Evolutionary conservation across 2,113 vertebrate genomes (phyloP).

Genomic region (Tyto alba): DNA sequence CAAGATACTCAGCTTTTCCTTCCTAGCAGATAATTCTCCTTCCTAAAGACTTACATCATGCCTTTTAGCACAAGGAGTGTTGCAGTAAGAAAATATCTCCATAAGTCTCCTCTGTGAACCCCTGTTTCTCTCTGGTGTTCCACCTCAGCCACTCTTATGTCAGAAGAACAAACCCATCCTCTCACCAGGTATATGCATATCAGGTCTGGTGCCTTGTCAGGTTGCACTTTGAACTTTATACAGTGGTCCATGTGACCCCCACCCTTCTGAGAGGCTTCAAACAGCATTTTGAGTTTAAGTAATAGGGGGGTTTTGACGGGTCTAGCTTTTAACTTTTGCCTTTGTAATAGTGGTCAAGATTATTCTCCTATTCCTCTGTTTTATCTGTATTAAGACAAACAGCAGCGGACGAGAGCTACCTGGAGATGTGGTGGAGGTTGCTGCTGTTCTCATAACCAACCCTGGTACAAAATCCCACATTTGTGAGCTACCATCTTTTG

Average conservation of each 20-base stretch:
- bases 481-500: not conserved
- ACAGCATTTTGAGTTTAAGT: not conserved
- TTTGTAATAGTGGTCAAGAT: not conserved
- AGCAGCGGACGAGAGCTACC: not conserved
- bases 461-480: not conserved
- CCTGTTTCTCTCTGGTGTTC: not conserved
- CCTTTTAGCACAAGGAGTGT: not conserved
- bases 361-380: not conserved
- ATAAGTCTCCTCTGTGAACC: not conserved
- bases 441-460: not conserved
- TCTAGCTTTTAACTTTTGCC: not conserved
- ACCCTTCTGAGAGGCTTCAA: not conserved
- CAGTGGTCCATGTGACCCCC: fast-evolving
- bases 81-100: not conserved
- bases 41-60: not conserved
- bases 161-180: not conserved
- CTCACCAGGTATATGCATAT: fast-evolving
- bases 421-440: not conserved
- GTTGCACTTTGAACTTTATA: not conserved
- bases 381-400: not conserved
- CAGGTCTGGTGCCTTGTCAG: not conserved
- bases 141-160: not conserved
- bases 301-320: fast-evolving
- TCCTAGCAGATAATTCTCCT: not conserved
- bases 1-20: not conserved